A percentile compares a stretch with the other conserved stretches of the same genome.
phyloP scores from a whole-genome alignment of 2,888 invertebrate species.

The Yponomeuta sedellus region DNA sequence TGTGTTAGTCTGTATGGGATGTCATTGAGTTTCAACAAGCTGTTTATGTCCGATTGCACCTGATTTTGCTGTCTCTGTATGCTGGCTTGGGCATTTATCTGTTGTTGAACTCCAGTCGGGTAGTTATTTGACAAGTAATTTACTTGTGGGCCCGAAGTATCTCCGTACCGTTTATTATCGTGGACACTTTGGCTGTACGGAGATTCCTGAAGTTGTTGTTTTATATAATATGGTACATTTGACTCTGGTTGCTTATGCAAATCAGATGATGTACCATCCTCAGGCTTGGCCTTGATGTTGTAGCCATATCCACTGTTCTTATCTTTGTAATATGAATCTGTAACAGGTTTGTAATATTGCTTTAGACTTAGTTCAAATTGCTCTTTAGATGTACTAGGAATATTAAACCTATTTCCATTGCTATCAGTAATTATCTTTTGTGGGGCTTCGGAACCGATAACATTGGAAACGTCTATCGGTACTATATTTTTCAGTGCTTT shows the following conservation, averaged over 20 bases:
- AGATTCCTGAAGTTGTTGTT: slow-evolving; percentile 40
- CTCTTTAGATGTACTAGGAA: slow-evolving; percentile 47
- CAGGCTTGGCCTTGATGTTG: slow-evolving; percentile 55
- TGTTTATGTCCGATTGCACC: slow-evolving; percentile 41
- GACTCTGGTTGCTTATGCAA: slow-evolving; percentile 42
- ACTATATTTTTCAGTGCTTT: slow-evolving; percentile 69
- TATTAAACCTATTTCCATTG: slow-evolving; percentile 34
- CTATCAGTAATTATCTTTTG: slow-evolving; percentile 37
- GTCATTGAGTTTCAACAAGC: slow-evolving; percentile 58
- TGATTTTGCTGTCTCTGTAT: slow-evolving; percentile 43
- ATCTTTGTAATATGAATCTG: slow-evolving; percentile 62
- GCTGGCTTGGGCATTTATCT: slow-evolving; percentile 29
- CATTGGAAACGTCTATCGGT: slow-evolving; percentile 65
- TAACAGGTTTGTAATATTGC: slow-evolving; percentile 50
- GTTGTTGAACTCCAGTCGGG: slow-evolving; percentile 45
- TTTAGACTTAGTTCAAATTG: slow-evolving; percentile 45
- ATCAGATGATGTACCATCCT: slow-evolving; percentile 40
- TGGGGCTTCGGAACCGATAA: slow-evolving; percentile 49
- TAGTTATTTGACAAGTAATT: slow-evolving; percentile 38
- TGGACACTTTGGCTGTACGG: slow-evolving; percentile 37
- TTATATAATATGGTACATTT: slow-evolving; percentile 39
- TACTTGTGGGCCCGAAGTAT: slow-evolving; percentile 37
- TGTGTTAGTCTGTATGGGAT: slow-evolving; percentile 58
- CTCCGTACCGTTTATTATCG: slow-evolving; percentile 37
- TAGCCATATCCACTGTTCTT: slow-evolving; percentile 56